Evolutionary conservation across 1,140 invertebrate species (phyloP), one percentile per base, ranked within the genome.

Genomic region (Sipha flava): DNA sequence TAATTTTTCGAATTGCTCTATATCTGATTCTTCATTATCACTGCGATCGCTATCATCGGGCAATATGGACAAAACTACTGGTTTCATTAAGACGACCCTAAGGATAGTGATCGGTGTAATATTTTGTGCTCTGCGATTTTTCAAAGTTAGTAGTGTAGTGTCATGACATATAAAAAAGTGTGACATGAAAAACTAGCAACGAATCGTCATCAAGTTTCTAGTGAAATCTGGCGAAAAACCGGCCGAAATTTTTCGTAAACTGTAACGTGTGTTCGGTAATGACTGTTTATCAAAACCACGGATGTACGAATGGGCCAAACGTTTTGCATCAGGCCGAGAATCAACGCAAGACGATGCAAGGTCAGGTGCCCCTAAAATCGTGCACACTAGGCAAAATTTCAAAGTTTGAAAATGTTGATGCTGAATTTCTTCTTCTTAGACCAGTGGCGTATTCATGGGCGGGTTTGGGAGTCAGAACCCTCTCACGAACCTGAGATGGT

Each of bases 281-380:
- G 59, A 70, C 29, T 68, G 59, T 45, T 29, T 81, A 47, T 64
- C 64, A n/a, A 62, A 43, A 66, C 52, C 66, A 62, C 31, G 52
- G 1, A 45, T 72, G 43, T 80, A 57, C 43, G 64, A 80, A 49
- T 81, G 81, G 66, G 16, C 34, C 18, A 80, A 72, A 37, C 47
- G 52, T 34, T 80, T 80, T 62, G 68, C 80, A 70, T 66, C 72
- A 14, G 81, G 70, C 21, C 64, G 66, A 43, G 68, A 80, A 80
- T n/a, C 47, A 23, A 54, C 40, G 21, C 45, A 80, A 66, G 70
- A 80, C 54, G 79, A 81, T 81, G 18, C 80, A 59, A 57, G 62
- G 9, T 23, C 75, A 16, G 80, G 80, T 45, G 29, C 52, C 52
- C 75, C 75, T 37, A 37, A n/a, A 23, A 59, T 52, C 0, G 34